Conservation (phyloP, 2,888 invertebrate genomes). For the Cloeon dipterum region DNA sequence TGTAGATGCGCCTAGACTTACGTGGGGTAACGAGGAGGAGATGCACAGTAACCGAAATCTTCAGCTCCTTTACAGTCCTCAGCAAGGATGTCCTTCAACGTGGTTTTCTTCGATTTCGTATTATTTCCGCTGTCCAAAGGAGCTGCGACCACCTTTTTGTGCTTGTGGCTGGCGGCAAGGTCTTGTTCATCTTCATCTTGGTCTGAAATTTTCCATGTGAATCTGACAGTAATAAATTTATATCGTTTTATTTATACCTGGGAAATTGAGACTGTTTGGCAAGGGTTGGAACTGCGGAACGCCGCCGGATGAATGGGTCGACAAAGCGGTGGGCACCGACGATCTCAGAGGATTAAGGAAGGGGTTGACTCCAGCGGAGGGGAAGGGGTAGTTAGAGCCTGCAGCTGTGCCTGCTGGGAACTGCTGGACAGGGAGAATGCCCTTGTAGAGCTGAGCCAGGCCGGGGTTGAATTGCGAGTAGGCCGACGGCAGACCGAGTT, state of each 20-base stretch:
- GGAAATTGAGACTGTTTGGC: background rate
- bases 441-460: background rate
- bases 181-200: background rate
- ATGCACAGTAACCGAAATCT: constrained; percentile 9
- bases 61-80: constrained; percentile 10
- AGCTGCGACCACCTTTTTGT: background rate
- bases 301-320: no score
- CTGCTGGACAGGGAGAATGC: background rate
- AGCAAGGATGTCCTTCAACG: constrained; percentile 8
- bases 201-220: no score
- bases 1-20: constrained; percentile 4
- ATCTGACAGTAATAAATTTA: no score
- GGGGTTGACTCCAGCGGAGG: no score
- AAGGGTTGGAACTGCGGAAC: background rate
- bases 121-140: background rate
- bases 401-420: background rate
- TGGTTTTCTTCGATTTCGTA: constrained; percentile 6
- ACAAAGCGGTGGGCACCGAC: background rate
- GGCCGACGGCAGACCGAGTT: background rate
- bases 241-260: no score
- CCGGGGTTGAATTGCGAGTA: background rate
- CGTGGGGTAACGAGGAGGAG: constrained; percentile 10
- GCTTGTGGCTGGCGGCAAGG: background rate
- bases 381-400: no score
- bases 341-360: background rate